Evolutionary conservation across 2,797 vertebrate genomes (phyloP).

Genomic region (Hemibagrus guttatus): DNA sequence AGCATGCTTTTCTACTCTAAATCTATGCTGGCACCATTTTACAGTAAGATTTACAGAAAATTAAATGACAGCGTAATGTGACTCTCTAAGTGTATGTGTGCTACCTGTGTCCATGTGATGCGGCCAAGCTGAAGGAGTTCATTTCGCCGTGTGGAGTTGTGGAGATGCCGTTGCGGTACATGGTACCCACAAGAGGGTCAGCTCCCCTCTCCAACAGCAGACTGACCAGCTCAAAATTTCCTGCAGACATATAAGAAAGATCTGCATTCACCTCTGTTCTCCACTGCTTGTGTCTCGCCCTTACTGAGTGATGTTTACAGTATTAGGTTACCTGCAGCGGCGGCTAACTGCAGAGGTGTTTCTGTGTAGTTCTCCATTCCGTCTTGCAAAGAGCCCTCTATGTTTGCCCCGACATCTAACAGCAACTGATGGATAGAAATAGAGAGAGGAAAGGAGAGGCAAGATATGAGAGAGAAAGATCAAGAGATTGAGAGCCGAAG

Average conservation of each 20-base stretch:
- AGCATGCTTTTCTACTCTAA: background rate
- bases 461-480: constrained; percentile 12
- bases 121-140: constrained; percentile 98
- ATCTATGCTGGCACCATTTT: background rate
- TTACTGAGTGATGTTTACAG: constrained; percentile 14
- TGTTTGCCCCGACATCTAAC: constrained; percentile 91
- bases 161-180: constrained; percentile 96
- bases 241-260: constrained; percentile 68
- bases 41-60: background rate
- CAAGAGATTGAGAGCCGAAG: background rate
- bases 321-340: constrained; percentile 85
- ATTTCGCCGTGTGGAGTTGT: constrained; percentile 93
- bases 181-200: constrained; percentile 95
- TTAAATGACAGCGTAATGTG: constrained; percentile 3
- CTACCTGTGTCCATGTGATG: constrained; percentile 97
- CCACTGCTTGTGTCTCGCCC: background rate
- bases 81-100: constrained; percentile 48
- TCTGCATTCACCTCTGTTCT: constrained; percentile 29
- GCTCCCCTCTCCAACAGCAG: constrained; percentile 93
- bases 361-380: constrained; percentile 97
- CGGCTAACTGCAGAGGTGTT: constrained; percentile 93
- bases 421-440: constrained; percentile 78
- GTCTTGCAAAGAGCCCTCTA: constrained; percentile 92
- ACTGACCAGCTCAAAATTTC: constrained; percentile 96
- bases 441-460: background rate